Evolutionary conservation across 2,888 invertebrate species (phyloP).

Genomic region (Vandiemenella viatica): DNA sequence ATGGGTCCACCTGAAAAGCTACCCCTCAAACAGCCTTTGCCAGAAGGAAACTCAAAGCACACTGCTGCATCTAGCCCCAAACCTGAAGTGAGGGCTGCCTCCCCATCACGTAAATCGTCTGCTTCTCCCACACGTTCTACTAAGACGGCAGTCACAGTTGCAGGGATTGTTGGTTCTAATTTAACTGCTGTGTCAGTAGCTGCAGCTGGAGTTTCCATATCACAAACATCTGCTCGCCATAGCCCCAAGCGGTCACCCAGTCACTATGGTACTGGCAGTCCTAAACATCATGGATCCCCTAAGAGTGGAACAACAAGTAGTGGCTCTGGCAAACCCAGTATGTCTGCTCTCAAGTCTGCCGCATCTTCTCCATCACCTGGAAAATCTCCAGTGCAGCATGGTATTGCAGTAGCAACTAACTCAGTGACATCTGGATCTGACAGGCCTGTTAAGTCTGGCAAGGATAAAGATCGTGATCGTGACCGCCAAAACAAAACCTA

Average conservation of each 20-base stretch:
- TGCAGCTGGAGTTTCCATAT: constrained; percentile 4
- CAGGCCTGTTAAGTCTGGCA: too few relatives aligned
- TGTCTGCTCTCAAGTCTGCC: constrained; percentile 74
- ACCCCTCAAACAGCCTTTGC: constrained; percentile 52
- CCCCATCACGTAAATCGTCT: constrained; percentile 55
- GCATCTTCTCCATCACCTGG: constrained; percentile 25
- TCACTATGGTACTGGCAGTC: constrained; percentile 39
- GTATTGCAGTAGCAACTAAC: too few relatives aligned
- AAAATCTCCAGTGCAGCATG: too few relatives aligned
- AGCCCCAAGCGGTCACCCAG: constrained; percentile 63
- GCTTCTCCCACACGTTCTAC: constrained; percentile 48
- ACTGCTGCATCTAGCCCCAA: constrained; percentile 40
- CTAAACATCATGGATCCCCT: constrained; percentile 68
- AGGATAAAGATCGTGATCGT: constrained; percentile 41
- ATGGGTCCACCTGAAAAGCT: constrained; percentile 75
- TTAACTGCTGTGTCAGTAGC: constrained; percentile 6
- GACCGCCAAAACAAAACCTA: too few relatives aligned
- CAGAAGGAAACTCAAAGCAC: constrained; percentile 57
- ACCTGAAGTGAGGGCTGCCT: constrained; percentile 31
- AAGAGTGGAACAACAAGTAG: constrained; percentile 55
- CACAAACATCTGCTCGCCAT: constrained; percentile 18
- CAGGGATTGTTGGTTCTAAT: too few relatives aligned
- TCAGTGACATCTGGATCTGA: too few relatives aligned
- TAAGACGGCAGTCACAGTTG: too few relatives aligned
- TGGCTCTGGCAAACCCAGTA: constrained; percentile 71